These are phyloP conservation scores for Mormoops blainvillei DNA, from an alignment of 2,113 vertebrate genomes.

Conservation along the genomic window DNA sequence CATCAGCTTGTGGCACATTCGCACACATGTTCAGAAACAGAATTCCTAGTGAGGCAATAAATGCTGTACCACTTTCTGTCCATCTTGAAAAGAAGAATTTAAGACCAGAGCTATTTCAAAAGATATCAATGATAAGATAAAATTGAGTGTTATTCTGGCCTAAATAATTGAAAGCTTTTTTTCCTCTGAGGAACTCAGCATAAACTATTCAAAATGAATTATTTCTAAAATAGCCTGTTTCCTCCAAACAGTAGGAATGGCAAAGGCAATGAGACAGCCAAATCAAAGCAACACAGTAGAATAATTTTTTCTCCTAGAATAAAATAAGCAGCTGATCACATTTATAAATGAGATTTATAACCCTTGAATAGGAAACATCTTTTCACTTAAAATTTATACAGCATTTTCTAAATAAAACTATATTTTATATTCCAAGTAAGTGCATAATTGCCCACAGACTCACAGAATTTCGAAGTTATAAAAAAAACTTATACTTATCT, in stretches of 20 bases:
- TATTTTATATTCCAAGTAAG: neutral
- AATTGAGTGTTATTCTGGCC: neutral
- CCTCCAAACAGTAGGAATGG: neutral
- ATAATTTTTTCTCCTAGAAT: neutral
- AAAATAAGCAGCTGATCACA: neutral
- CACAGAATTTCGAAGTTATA: neutral
- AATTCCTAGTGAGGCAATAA: neutral
- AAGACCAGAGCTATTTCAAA: neutral
- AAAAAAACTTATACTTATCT: neutral
- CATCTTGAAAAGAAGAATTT: neutral
- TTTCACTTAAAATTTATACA: neutral
- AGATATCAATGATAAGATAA: neutral
- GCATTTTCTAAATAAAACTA: neutral
- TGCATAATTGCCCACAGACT: neutral
- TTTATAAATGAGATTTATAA: neutral
- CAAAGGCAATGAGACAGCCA: conserved; percentile 11
- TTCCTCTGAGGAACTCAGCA: neutral
- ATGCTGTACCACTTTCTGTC: neutral
- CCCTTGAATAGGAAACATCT: neutral
- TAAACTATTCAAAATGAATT: conserved; percentile 15
- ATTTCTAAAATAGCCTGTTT: conserved; percentile 3
- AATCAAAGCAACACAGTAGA: neutral
- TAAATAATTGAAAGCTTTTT: conserved; percentile 43
- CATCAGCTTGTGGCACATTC: neutral
- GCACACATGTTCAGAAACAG: neutral